A percentile compares a stretch with the other conserved stretches of the same genome.
phyloP scores from a whole-genome alignment of 2,888 invertebrate genomes.

The Oscheius sp. region DNA sequence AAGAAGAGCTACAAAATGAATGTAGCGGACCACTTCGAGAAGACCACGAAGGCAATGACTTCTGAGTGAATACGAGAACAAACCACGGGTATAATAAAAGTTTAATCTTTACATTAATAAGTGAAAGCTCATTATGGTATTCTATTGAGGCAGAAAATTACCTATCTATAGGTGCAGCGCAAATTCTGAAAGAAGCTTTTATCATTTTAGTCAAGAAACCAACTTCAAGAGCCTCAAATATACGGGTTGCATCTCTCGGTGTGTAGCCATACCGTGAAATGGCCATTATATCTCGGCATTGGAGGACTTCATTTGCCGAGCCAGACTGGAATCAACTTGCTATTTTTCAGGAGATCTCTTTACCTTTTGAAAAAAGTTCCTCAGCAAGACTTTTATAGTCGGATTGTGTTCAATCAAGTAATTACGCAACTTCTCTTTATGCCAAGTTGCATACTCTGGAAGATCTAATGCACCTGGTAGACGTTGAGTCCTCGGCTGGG shows the following conservation, averaged over 20 bases:
- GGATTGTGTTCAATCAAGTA: conserved; percentile 2
- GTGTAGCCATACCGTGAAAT: background rate
- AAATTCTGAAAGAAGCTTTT: background rate
- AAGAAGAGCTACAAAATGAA: conserved; percentile 37
- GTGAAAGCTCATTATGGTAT: background rate
- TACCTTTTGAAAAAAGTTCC: background rate
- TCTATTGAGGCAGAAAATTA: background rate
- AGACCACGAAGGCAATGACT: conserved; percentile 49
- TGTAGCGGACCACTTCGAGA: conserved; percentile 46
- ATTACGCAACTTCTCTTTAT: background rate
- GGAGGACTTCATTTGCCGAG: background rate
- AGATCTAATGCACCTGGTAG: background rate
- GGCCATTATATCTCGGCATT: conserved; percentile 4
- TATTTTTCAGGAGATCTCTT: background rate
- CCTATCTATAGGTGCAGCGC: too few relatives aligned
- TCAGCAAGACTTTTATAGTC: background rate
- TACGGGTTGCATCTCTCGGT: background rate
- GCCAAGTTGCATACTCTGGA: background rate
- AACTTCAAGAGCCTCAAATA: conserved; percentile 10
- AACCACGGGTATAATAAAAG: background rate
- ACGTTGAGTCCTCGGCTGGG: too few relatives aligned
- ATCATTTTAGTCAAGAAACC: background rate
- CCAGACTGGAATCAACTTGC: background rate
- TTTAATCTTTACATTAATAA: background rate
- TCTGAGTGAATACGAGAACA: background rate